Conservation (phyloP, 37 sponge, comb jelly and placozoan species). For the Cladorhizidae sp. region DNA sequence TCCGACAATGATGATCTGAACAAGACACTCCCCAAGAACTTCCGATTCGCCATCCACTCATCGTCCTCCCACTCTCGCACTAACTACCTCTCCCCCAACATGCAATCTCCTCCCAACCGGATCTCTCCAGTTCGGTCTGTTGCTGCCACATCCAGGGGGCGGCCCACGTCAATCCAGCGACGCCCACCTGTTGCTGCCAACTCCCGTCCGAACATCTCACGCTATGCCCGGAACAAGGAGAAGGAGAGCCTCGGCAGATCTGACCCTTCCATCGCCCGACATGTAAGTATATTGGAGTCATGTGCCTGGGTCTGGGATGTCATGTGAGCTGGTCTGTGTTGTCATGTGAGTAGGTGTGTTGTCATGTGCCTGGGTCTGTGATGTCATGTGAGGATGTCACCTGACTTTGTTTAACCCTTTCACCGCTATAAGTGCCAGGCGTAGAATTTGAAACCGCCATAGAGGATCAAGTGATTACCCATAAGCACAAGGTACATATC, state of each 20-base stretch:
- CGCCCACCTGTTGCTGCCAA: constrained; percentile 50
- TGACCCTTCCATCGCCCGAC: constrained; percentile 44
- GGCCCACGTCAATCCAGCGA: constrained; percentile 30
- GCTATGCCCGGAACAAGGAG: constrained; percentile 19
- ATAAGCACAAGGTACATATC: too few species aligned
- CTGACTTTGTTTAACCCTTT: too few species aligned
- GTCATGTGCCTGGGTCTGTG: too few species aligned
- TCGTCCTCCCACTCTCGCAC: neutral
- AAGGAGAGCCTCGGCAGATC: constrained; percentile 21
- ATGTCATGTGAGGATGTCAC: too few species aligned
- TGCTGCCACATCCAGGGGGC: neutral
- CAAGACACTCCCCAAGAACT: constrained; percentile 73
- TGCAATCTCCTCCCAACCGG: constrained; percentile 29
- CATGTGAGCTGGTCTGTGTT: too few species aligned
- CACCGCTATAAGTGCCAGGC: too few species aligned
- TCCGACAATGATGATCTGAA: constrained; percentile 70
- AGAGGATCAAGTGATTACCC: too few species aligned
- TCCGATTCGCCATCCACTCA: constrained; percentile 19
- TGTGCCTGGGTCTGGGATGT: too few species aligned
- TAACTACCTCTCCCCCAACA: constrained; percentile 9
- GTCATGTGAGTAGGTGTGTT: too few species aligned
- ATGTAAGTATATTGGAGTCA: constrained; percentile 20
- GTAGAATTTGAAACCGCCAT: too few species aligned
- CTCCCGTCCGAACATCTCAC: constrained; percentile 24
- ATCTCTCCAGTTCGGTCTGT: constrained; percentile 44